These are phyloP conservation scores for Trissolcus japonicus DNA, from an alignment of 2,888 invertebrate species.

Conservation along the genomic window DNA sequence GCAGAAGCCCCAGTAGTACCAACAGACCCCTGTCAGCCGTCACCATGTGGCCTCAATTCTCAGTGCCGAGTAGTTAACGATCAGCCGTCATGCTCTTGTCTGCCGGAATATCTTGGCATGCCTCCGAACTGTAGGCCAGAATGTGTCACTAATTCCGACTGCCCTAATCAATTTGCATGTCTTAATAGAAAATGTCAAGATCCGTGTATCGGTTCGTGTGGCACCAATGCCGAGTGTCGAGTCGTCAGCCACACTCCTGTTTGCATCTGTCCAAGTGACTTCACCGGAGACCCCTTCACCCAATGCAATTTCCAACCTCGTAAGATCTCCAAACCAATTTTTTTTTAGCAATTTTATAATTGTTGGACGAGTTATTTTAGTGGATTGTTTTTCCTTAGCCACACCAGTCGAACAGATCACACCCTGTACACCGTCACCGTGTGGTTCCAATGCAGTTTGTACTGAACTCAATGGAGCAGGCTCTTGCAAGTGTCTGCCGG, in stretches of 20 bases:
- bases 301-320: conserved; percentile 77
- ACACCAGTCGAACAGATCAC: conserved; percentile 14
- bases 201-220: conserved; percentile 84
- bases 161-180: conserved; percentile 81
- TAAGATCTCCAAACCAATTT: conserved; percentile 47
- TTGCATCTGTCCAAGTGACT: conserved; percentile 81
- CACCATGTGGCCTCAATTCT: conserved; percentile 83
- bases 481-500: conserved; percentile 85
- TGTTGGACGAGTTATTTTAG: not conserved
- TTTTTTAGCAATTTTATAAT: not conserved
- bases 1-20: conserved; percentile 68
- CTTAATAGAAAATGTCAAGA: conserved; percentile 83
- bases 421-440: conserved; percentile 83
- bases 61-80: conserved; percentile 81
- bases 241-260: conserved; percentile 85
- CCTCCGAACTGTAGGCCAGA: conserved; percentile 83
- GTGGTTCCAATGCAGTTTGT: conserved; percentile 86
- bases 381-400: conserved; percentile 5
- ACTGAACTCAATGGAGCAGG: conserved; percentile 83
- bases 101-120: conserved; percentile 80
- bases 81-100: conserved; percentile 82
- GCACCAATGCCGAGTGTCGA: conserved; percentile 83
- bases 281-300: conserved; percentile 82
- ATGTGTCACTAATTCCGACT: conserved; percentile 83
- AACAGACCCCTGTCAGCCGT: conserved; percentile 81